Conservation (phyloP, 2,113 vertebrate genomes). For the Ploceus nigricollis region DNA sequence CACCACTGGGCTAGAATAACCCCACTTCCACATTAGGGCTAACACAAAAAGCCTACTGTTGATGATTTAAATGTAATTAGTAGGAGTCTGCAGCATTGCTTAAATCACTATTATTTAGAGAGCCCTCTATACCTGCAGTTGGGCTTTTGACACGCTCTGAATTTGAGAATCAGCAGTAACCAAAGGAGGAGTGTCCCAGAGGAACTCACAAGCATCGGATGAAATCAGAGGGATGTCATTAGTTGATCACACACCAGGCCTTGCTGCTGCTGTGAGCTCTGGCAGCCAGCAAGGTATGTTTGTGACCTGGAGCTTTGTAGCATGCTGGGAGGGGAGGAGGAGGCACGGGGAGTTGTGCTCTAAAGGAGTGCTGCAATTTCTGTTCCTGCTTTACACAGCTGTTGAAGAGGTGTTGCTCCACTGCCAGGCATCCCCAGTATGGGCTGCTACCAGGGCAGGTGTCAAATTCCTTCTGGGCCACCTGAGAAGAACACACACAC, state of each 20-base stretch:
- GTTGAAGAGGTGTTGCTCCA: neutral
- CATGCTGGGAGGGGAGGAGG: neutral
- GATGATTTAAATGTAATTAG: slow-evolving; percentile 62
- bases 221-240: neutral
- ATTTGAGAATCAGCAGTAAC: neutral
- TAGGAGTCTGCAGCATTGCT: neutral
- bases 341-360: neutral
- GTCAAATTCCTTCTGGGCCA: neutral
- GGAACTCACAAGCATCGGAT: neutral
- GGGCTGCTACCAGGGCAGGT: neutral
- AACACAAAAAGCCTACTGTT: slow-evolving; percentile 47
- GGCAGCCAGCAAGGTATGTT: neutral
- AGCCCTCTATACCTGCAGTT: neutral
- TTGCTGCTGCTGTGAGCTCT: neutral
- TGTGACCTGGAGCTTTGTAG: neutral
- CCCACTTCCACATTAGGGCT: slow-evolving; percentile 5
- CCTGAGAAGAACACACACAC: neutral
- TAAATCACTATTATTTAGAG: slow-evolving; percentile 55
- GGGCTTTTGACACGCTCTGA: neutral
- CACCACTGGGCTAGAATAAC: slow-evolving; percentile 36
- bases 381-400: neutral
- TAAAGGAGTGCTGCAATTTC: neutral
- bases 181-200: neutral
- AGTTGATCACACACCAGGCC: neutral
- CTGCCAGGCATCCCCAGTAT: neutral